Evolutionary conservation across 2,888 invertebrate species (phyloP).

Genomic region (Lymantria dispar): DNA sequence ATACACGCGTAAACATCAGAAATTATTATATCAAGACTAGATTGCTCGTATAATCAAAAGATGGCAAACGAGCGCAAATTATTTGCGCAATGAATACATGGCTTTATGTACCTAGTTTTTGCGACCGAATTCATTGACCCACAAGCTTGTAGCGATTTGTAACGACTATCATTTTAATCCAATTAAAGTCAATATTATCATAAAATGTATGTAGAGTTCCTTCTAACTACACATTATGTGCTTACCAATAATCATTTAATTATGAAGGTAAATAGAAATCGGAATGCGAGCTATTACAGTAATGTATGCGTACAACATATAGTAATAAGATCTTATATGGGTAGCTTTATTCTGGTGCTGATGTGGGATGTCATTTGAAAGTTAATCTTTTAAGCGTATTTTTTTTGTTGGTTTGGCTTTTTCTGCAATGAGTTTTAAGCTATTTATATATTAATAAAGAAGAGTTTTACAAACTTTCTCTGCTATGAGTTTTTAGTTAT

Average conservation of each 20-base stretch:
- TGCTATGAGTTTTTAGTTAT: too few species aligned
- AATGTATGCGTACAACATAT: conserved; percentile 46
- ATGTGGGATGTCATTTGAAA: not conserved
- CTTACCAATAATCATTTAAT: conserved; percentile 58
- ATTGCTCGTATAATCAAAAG: too few species aligned
- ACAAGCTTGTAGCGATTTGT: conserved; percentile 22
- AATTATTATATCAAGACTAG: too few species aligned
- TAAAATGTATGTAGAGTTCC: conserved; percentile 26
- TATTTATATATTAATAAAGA: too few species aligned
- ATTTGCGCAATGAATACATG: not conserved
- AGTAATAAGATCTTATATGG: conserved; percentile 38
- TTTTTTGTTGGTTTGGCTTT: too few species aligned
- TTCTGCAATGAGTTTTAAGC: too few species aligned
- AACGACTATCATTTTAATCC: conserved; percentile 40
- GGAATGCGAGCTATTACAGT: conserved; percentile 44
- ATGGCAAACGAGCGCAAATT: too few species aligned
- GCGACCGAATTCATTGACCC: conserved; percentile 25
- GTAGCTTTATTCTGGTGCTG: conserved; percentile 33
- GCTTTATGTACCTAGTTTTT: conserved; percentile 17
- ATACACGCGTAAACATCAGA: too few species aligned
- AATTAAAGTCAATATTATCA: conserved; percentile 35
- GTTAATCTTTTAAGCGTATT: not conserved
- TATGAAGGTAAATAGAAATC: conserved; percentile 49
- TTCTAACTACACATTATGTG: conserved; percentile 41
- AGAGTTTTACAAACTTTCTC: too few species aligned